Conservation (phyloP, 2,888 invertebrate species). For the Trachelus troglodyta region DNA sequence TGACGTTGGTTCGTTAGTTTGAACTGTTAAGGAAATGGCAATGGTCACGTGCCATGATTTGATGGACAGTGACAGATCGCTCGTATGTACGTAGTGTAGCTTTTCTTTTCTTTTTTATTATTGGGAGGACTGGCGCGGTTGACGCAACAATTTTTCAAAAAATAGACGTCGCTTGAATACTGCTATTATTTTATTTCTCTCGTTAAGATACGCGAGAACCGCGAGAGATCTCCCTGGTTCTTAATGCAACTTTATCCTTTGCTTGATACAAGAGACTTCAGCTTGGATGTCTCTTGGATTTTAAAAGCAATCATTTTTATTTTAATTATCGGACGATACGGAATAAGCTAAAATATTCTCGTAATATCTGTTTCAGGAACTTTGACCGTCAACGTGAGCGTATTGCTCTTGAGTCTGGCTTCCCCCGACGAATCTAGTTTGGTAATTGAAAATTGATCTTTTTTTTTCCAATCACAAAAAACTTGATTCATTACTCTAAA, state of each 20-base stretch:
- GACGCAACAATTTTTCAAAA: background rate
- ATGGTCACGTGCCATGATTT: background rate
- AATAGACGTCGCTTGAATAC: background rate
- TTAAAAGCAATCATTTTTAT: background rate
- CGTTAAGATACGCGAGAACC: background rate
- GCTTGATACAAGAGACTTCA: background rate
- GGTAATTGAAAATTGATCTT: slow-evolving; percentile 74
- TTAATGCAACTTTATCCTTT: background rate
- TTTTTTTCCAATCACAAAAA: slow-evolving; percentile 7
- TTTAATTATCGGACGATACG: background rate
- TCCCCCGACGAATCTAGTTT: slow-evolving; percentile 96
- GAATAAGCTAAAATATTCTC: background rate
- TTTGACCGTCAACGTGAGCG: slow-evolving; percentile 93
- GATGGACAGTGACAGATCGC: background rate
- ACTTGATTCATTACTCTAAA: slow-evolving; percentile 12
- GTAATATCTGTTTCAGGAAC: slow-evolving; percentile 77
- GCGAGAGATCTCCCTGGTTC: background rate
- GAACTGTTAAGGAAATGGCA: background rate
- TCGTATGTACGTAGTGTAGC: slow-evolving; percentile 4
- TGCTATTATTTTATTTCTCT: background rate
- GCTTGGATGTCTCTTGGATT: background rate
- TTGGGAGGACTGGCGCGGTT: slow-evolving; percentile 14
- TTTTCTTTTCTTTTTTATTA: background rate
- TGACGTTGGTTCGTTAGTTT: background rate
- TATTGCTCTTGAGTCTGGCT: slow-evolving; percentile 91